Evolutionary conservation across 35 echinoderm and acorn worm genomes (phyloP).

Genomic region (Apostichopus parvimensis): DNA sequence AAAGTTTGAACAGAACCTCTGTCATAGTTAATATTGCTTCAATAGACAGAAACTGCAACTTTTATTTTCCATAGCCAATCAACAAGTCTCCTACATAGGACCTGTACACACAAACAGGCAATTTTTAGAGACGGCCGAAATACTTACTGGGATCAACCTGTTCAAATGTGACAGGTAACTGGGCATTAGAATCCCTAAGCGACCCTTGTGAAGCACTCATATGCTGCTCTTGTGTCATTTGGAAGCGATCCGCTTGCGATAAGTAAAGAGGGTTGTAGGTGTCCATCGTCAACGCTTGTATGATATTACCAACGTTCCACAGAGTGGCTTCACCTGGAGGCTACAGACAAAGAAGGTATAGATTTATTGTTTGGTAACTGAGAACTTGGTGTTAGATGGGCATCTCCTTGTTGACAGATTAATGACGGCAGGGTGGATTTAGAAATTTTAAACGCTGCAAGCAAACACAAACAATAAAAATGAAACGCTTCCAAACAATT

Average conservation of each 20-base stretch:
- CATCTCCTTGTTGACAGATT: too few relatives aligned
- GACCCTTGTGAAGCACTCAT: not conserved
- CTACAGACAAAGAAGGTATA: not conserved
- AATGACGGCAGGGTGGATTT: too few relatives aligned
- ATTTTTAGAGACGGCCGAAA: not conserved
- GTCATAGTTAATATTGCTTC: too few relatives aligned
- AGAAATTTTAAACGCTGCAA: not conserved
- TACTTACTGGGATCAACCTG: not conserved
- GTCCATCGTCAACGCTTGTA: conserved; percentile 84
- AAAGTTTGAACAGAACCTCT: too few relatives aligned
- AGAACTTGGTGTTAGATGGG: too few relatives aligned
- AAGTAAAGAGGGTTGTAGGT: conserved; percentile 87
- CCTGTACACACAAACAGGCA: too few relatives aligned
- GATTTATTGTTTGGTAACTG: too few relatives aligned
- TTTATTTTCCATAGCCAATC: not conserved
- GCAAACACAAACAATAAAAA: not conserved
- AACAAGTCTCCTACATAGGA: too few relatives aligned
- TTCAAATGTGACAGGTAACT: not conserved
- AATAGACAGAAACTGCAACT: not conserved
- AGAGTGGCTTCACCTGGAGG: conserved; percentile 18
- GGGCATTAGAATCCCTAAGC: not conserved
- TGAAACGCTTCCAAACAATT: not conserved
- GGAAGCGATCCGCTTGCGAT: conserved; percentile 33
- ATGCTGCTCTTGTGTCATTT: not conserved
- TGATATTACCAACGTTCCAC: conserved; percentile 76